Evolutionary conservation across 2,797 vertebrate species (phyloP), one percentile per base, ranked within the genome.

Genomic region (Rhinichthys osculus): DNA sequence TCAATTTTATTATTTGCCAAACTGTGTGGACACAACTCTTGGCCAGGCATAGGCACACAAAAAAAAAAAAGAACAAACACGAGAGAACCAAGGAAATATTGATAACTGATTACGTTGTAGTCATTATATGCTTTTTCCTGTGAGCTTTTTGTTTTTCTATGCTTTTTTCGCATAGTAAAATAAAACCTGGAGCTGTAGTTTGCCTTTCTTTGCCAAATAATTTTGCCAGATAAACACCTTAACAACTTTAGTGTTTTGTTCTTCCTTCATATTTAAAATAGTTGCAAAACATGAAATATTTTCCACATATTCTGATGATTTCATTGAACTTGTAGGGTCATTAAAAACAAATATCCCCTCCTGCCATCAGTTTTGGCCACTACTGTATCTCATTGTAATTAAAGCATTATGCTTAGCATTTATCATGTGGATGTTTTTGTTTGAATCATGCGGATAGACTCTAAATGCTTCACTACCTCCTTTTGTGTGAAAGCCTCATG

Each of bases 401-500:
- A 59, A 40, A 3, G 17, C 70, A 44, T 83, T 76, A 44, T 38
- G 42, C 30, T 66, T 7, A 47, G 7, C 30, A 64, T 83, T 74
- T 73, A 64, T 40, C 30, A 59, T 69, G 8, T 71, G 30, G 42
- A 69, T 42, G 47, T 69, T 42, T 76, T 30, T 52, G 16, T n/a
- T 30, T 38, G 44, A 73, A 17, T 82, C 27, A 57, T 38, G 30
- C 16, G 10, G 16, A n/a, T 62, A 71, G 38, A 70, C 47, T 40
- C n/a, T 69, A 86, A 76, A 66, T 50, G 33, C 35, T 19, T 64
- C 38, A 9, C 33, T 79, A 47, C 2, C 27, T 38, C 40, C 19
- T 6, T 77, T 69, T 82, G 21, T 42, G 81, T 69, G 21, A 57
- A 81, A 86, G 66, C 81, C 19, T 42, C 42, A 33, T 78, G 47